These are phyloP conservation scores for Parnassius smintheus DNA, from an alignment of 2,888 invertebrate genomes.

Conservation along the genomic window DNA sequence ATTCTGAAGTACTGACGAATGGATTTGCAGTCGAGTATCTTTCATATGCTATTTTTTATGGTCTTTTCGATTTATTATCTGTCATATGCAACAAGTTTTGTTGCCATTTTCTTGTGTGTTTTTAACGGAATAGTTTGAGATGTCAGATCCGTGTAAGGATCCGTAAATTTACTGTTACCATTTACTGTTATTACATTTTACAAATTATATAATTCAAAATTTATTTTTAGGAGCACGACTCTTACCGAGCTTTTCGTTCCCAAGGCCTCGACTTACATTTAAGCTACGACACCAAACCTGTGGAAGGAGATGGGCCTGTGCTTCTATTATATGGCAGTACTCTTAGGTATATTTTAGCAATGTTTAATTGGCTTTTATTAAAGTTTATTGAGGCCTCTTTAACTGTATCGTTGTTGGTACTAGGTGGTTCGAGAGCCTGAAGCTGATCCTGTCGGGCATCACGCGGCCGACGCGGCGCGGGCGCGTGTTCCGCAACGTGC, in stretches of 20 bases:
- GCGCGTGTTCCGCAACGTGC: conserved; percentile 90
- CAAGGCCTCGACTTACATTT: conserved; percentile 70
- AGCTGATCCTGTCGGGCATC: conserved; percentile 94
- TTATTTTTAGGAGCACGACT: conserved; percentile 90
- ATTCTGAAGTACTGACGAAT: no score
- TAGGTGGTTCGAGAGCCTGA: conserved; percentile 97
- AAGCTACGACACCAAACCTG: conserved; percentile 71
- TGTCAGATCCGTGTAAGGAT: no score
- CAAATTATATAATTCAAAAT: background rate
- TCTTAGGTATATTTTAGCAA: conserved; percentile 75
- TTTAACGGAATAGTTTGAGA: no score
- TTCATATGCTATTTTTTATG: no score
- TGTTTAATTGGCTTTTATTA: no score
- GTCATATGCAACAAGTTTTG: no score
- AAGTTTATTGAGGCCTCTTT: no score
- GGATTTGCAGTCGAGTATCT: no score
- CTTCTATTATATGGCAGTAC: conserved; percentile 96
- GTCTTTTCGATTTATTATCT: no score
- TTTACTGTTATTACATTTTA: background rate
- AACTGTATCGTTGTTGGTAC: no score
- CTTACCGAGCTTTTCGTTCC: conserved; percentile 94
- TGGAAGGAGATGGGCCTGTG: conserved; percentile 83
- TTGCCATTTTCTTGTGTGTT: no score
- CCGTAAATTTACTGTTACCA: no score
- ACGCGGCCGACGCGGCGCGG: conserved; percentile 97